These are phyloP conservation scores for Alcis repandata DNA, from an alignment of 2,888 invertebrate species.

Conservation along the genomic window DNA sequence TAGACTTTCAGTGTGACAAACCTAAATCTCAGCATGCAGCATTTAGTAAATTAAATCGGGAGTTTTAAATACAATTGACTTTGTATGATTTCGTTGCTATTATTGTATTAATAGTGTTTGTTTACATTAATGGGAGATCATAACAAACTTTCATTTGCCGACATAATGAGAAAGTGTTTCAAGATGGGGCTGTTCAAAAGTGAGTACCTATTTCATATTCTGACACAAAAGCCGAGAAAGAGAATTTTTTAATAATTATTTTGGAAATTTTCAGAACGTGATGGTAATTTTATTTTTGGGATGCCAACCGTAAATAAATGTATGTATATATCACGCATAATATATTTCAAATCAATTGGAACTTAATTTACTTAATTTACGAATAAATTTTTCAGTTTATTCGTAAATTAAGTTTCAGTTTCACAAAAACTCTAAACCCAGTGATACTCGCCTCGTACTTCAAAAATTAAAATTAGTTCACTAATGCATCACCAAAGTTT, in stretches of 20 bases:
- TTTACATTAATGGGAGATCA: constrained; percentile 69
- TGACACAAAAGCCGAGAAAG: background rate
- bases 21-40: constrained; percentile 15
- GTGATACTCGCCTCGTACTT: too few relatives aligned
- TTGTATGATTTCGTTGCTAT: background rate
- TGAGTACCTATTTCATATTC: constrained; percentile 63
- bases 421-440: too few relatives aligned
- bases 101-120: constrained; percentile 26
- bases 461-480: too few relatives aligned
- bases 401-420: too few relatives aligned
- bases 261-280: background rate
- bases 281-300: background rate
- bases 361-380: too few relatives aligned
- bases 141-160: constrained; percentile 67
- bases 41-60: constrained; percentile 13
- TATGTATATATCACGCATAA: too few relatives aligned
- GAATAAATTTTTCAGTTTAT: too few relatives aligned
- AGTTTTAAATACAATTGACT: constrained; percentile 1
- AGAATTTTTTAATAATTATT: background rate
- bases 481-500: too few relatives aligned
- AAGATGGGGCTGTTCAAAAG: constrained; percentile 83
- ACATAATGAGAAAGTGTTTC: constrained; percentile 82
- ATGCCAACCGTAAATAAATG: background rate
- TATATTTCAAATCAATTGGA: too few relatives aligned
- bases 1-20: constrained; percentile 28